Conservation (phyloP, 2,797 vertebrate species). For the Adelosebastes latens region DNA sequence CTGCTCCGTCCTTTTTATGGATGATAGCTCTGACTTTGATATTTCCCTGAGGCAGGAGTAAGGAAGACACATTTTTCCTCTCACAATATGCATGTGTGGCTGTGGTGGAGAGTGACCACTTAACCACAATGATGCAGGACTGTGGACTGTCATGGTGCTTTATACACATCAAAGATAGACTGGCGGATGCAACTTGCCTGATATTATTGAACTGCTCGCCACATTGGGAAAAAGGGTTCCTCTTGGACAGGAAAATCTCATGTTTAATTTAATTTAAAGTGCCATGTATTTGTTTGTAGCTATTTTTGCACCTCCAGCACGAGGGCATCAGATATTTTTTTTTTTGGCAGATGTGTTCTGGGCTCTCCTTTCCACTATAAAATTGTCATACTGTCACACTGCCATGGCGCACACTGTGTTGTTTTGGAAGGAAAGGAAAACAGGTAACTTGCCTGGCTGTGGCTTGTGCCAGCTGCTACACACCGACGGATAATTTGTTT, state of each 20-base stretch:
- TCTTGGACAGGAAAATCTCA: neutral
- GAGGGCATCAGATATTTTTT: neutral
- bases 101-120: constrained; percentile 4
- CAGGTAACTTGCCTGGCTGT: constrained; percentile 15
- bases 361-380: neutral
- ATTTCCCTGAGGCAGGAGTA: neutral
- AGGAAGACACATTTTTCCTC: constrained; percentile 21
- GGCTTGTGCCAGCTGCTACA: constrained; percentile 18
- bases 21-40: constrained; percentile 37
- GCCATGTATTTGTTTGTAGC: neutral
- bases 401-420: constrained; percentile 2
- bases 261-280: neutral
- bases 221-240: neutral
- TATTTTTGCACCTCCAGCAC: neutral
- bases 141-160: neutral
- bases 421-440: constrained; percentile 2
- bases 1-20: constrained; percentile 18
- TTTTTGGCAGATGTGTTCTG: constrained; percentile 8
- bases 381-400: constrained; percentile 1
- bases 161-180: neutral
- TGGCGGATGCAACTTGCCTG: too few species aligned
- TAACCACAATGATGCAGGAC: constrained; percentile 1
- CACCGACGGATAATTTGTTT: neutral
- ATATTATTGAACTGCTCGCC: neutral
- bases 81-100: constrained; percentile 1